phyloP scores from a whole-genome alignment of 2,888 invertebrate genomes.

The Tromatobia lineatoria region DNA sequence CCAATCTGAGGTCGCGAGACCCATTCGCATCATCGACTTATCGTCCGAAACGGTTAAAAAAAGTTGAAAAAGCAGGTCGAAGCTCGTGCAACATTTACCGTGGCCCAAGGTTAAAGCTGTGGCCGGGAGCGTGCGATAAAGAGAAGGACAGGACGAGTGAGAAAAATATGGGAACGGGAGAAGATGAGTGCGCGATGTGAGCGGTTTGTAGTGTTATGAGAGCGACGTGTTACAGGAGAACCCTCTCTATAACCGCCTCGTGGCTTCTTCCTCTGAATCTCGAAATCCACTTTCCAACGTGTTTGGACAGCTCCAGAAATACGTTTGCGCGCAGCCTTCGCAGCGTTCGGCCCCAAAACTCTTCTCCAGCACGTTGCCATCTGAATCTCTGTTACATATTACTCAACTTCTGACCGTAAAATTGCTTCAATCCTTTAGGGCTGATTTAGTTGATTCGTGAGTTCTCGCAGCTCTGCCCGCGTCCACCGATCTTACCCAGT shows the following conservation, averaged over 20 bases:
- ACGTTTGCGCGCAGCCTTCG: slow-evolving; percentile 45
- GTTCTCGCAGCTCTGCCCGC: slow-evolving; percentile 3
- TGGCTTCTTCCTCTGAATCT: slow-evolving; percentile 48
- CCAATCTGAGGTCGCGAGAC: slow-evolving; percentile 35
- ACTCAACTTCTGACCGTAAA: slow-evolving; percentile 25
- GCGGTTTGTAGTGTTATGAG: slow-evolving; percentile 55
- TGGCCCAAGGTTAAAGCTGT: slow-evolving; percentile 39
- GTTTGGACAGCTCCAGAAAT: slow-evolving; percentile 69
- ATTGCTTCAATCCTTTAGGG: slow-evolving; percentile 18
- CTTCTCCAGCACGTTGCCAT: background rate
- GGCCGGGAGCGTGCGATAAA: slow-evolving; percentile 13
- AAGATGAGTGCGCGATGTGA: slow-evolving; percentile 38
- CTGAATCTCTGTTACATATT: slow-evolving; percentile 29
- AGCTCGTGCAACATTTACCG: slow-evolving; percentile 19
- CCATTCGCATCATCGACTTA: slow-evolving; percentile 34
- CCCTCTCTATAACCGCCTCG: slow-evolving; percentile 58
- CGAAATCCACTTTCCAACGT: slow-evolving; percentile 70
- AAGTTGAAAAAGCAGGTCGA: slow-evolving; percentile 34
- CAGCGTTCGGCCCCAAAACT: slow-evolving; percentile 16
- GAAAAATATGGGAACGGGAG: slow-evolving; percentile 40
- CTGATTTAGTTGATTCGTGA: slow-evolving; percentile 18
- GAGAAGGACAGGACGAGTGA: background rate
- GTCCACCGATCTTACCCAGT: background rate
- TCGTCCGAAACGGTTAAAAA: slow-evolving; percentile 24
- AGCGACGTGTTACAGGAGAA: slow-evolving; percentile 65